Conservation (phyloP, 2,888 invertebrate species). For the Oasisia sp. region DNA sequence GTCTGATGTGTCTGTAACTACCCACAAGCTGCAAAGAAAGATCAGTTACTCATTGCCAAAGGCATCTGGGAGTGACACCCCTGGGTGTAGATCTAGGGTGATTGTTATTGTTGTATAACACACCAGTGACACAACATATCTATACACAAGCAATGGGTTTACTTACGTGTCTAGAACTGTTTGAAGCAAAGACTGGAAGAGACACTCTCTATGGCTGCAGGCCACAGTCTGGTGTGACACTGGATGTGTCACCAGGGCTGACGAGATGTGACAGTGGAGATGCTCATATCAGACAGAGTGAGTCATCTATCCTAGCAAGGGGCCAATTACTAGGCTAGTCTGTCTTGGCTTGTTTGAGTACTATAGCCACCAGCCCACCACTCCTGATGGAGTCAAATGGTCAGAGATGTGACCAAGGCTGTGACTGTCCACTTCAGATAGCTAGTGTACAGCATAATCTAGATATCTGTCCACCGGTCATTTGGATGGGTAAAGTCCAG, state of each 20-base stretch:
- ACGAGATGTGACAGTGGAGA: background rate
- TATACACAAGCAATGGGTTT: background rate
- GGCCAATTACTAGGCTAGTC: too few relatives aligned
- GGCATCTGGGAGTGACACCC: background rate
- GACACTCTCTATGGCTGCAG: background rate
- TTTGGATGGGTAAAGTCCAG: too few relatives aligned
- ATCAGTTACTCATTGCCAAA: background rate
- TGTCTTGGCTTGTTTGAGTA: too few relatives aligned
- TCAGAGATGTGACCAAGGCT: too few relatives aligned
- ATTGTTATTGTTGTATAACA: background rate
- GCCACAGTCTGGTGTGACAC: background rate
- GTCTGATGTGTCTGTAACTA: too few relatives aligned
- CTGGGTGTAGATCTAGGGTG: background rate
- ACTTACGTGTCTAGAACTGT: background rate
- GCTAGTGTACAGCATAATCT: too few relatives aligned
- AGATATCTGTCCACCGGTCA: too few relatives aligned
- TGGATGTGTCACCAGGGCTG: background rate
- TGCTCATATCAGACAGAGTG: background rate
- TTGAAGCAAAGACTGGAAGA: background rate
- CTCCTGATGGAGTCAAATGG: too few relatives aligned
- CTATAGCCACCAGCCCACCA: too few relatives aligned
- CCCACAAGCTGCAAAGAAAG: background rate
- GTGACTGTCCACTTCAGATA: too few relatives aligned
- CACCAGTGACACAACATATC: background rate
- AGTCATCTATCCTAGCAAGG: background rate